Base-by-base conservation (phyloP, 2,113 vertebrate genomes). In the Sciurus niger region DNA sequence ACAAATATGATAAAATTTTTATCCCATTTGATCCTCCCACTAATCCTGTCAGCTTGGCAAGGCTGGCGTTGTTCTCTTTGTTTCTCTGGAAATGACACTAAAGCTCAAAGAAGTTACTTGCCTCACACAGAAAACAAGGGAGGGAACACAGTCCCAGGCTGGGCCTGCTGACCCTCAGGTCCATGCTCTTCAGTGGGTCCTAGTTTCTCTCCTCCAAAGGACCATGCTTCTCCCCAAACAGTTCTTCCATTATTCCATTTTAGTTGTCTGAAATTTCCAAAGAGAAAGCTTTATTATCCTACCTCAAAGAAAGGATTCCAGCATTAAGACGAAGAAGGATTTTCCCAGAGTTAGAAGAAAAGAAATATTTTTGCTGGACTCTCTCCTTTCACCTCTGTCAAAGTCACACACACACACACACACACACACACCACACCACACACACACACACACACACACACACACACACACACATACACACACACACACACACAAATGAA, bases 1-100 rank as follows among this genome's bases (percentile, higher is more conserved):
- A 86, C 79, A 96, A 96, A 95, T 48, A 97, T 25, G 72, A 89
- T 91, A 79, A 89, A 86, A 91, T 91, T 58, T 13, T 72, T 70
- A 89, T 51, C 28, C 46, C 37, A 72, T 58, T 80, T 80, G 63
- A 86, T 93, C 48, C 25, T 78, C 79, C 40, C 51, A 77, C 55
- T 97, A 97, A 93, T 80, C 89, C 78, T 30, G 46, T 74, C 65
- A 94, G 34, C 25, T 74, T 93, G 72, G 46, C 22, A 53, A 95
- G 22, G 34, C n/a, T 89, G 12, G 8, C 58, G 17, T 53, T 87
- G 14, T n/a, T 87, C 37, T 83, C 60, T 95, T 72, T 96, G 53
- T 89, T 88, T 94, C 84, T 40, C 1, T 43, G 32, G 4, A 90
- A 84, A 92, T 85, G 53, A 88, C 84, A 70, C 8, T 43, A 82